Evolutionary conservation across 2,888 invertebrate genomes (phyloP), one percentile per base, ranked within the genome.

Genomic region (Brachyptera risi): DNA sequence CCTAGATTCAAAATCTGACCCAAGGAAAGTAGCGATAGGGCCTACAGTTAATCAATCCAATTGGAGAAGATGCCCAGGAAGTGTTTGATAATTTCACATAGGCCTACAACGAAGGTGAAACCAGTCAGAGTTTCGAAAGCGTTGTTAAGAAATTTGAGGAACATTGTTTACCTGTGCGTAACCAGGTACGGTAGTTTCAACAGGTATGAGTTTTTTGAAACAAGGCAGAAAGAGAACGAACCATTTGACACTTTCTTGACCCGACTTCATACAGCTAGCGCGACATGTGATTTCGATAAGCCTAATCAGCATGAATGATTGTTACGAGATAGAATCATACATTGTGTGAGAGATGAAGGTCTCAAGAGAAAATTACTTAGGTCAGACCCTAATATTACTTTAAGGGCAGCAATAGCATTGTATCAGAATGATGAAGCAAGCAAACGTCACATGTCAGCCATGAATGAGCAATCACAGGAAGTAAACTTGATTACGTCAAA

Each of bases 171-270:
- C n/a, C n/a, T n/a, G 47, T 23, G 4, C 21, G 24, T 23, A 47
- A 47, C 24, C 24, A 24, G 19, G 47, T 47, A 23, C 23, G 21
- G n/a, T n/a, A n/a, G n/a, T n/a, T n/a, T n/a, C n/a, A n/a, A 23
- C 21, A 5, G 47, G n/a, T 47, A 47, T 13, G 24, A 47, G 24
- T 47, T 21, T 19, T 47, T 47, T 21, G 47, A 47, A 21, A 24
- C 24, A n/a, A 47, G 23, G 23, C 47, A 47, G 24, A 47, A 3
- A 23, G 47, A 47, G 24, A 21, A 21, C n/a, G 47, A 47, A 24
- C 47, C 47, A 47, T 47, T 47, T 24, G 47, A 47, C 47, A 47
- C 47, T 5, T 47, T 47, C 47, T 2, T 47, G 24, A 47, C 21
- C n/a, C 19, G 47, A 21, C 23, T 47, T n/a, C 21, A n/a, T 21